Base-by-base conservation (phyloP, 2,797 vertebrate species). In the Picus viridis region DNA sequence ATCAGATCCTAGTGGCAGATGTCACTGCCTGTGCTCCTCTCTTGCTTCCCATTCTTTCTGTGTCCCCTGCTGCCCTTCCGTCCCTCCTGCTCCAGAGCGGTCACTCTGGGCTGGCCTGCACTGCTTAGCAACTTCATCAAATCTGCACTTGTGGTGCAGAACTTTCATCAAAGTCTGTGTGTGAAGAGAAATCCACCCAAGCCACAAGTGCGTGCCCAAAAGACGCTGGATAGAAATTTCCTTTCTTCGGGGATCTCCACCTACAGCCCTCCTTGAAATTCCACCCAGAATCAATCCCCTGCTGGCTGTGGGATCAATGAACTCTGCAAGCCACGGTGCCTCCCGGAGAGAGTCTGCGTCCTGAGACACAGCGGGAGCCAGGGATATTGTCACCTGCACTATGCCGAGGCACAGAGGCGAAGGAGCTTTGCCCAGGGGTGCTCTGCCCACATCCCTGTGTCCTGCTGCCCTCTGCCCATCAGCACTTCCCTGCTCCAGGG, bases 1-100 rank as follows among this genome's bases (percentile, higher is more conserved):
- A 67, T 86, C 36, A 95, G 90, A 83, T 51, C 81, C 84, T 89
- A 86, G 86, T 8, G 91, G 94, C 93, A 95, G 93, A 97, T 96
- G 93, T 74, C 92, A 92, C 82, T 49, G 87, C 86, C 81, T 94
- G 74, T 30, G 23, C 70, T 94, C 82, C 76, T 94, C 90, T 83
- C 65, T 92, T 90, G 94, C 74, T 87, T 83, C 79, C 79, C 86
- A 29, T 47, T 56, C 73, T 78, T 85, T n/a, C 84, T 85, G 58
- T 67, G 72, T 32, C 70, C 83, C 32, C 39, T 24, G 7, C 27
- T 67, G 84, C 62, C 88, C 84, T 80, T 18, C 17, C 30, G 59
- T 73, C 86, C 69, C 86, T 90, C 72, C 84, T 16, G 15, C 41
- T 77, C 65, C 76, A 73, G 69, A 83, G 84, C 86, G 65, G 30